A percentile compares a stretch with the other conserved stretches of the same genome.
phyloP scores from a whole-genome alignment of 2,797 vertebrate genomes.

The Heliangelus exortis region DNA sequence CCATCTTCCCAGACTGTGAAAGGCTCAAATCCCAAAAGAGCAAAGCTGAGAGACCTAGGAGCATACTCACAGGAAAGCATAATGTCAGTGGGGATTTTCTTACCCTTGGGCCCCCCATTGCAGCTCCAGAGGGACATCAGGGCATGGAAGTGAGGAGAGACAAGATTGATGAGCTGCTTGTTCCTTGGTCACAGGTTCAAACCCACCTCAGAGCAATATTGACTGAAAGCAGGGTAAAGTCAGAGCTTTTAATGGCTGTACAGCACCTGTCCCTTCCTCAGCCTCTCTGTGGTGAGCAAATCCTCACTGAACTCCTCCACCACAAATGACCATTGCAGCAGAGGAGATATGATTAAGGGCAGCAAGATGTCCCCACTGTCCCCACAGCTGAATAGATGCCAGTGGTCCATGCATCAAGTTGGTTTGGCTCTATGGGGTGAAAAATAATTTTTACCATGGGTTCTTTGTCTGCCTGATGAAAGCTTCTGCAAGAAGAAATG shows the following conservation, averaged over 20 bases:
- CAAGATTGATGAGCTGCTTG: not conserved
- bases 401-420: accelerated
- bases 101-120: not conserved
- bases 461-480: not conserved
- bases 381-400: not conserved
- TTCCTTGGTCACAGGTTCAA: not conserved
- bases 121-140: not conserved
- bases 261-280: not conserved
- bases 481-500: not conserved
- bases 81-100: not conserved
- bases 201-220: not conserved
- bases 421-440: not conserved
- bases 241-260: not conserved
- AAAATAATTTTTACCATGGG: not conserved
- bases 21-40: not conserved
- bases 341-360: not conserved
- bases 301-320: not conserved
- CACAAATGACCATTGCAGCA: not conserved
- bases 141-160: not conserved
- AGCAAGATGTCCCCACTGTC: not conserved
- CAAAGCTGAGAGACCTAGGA: not conserved
- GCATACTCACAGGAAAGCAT: accelerated
- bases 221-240: not conserved
- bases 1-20: not conserved
- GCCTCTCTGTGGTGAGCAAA: not conserved